Base-by-base conservation (phyloP, 2,888 invertebrate genomes). In the Caenorhabditis sp. region DNA sequence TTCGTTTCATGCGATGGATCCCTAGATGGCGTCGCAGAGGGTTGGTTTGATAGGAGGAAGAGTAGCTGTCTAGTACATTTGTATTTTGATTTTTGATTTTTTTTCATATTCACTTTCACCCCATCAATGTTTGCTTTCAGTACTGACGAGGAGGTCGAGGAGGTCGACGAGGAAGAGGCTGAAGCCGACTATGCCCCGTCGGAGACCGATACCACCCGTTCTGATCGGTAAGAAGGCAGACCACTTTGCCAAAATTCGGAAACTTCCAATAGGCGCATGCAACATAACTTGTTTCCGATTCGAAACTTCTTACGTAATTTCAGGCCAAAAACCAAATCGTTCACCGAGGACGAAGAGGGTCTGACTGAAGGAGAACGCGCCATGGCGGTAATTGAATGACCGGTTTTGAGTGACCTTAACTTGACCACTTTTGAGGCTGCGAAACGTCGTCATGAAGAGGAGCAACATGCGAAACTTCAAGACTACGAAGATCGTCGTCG, bases 401-500 rank as follows among this genome's bases (percentile, higher is more conserved):
- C 18, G 18, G 47, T 47, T 47, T 47, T 2, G 18, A 47, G 20
- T 37, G 35, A 28, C 56, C 56, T 18, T 26, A 44, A 13, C n/a
- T 2, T 11, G 44, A 40, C 28, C 26, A 20, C 8, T 58, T 77
- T 87, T 26, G 60, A 87, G 89, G 88, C 89, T 2, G 89, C 90
- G 35, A 90, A 91, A 77, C 87, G 87, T 62, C 89, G 90, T 35
- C 88, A 90, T 53, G 91, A 92, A 22, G 91, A 91, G 26, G 91
- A 92, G 24, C 89, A 91, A 68, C 86, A 85, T 20, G 85, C 87
- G 24, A 90, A 91, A 79, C 80, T 92, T 55, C 85, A 86, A 62
- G 90, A 92, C 55, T 92, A 92, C 84, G 89, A 92, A 69, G 90
- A 89, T 61, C 85, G 86, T 24, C 87, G 91, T 60, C 84, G 86